Percentiles rank a stretch among this genome's conserved stretches.
phyloP scores from a whole-genome alignment of 2,113 vertebrate species.

The Ceyx margarethae region DNA sequence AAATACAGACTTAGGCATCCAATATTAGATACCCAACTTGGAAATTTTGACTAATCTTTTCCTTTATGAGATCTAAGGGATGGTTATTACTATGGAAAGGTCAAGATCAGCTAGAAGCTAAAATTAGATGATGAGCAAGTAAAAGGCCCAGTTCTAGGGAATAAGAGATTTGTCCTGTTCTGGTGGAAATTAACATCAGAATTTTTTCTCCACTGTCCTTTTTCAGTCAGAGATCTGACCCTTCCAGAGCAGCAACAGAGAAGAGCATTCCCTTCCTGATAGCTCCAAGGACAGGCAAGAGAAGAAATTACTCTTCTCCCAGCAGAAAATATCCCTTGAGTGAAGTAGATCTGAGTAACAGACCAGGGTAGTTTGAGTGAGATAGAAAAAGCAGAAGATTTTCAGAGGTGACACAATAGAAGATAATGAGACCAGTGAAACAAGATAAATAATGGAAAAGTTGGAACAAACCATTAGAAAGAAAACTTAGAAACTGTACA shows the following conservation, averaged over 20 bases:
- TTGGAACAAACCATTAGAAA: background rate
- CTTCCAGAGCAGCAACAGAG: background rate
- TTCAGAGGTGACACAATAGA: accelerated
- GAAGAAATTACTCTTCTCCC: background rate
- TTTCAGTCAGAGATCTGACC: background rate
- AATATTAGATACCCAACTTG: background rate
- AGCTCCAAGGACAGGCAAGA: background rate
- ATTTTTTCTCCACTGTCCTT: background rate
- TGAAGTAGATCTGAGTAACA: background rate
- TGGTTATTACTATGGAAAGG: background rate
- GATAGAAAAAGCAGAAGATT: background rate
- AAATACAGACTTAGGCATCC: background rate
- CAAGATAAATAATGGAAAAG: background rate
- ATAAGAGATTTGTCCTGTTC: background rate
- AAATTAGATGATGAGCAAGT: background rate
- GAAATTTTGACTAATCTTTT: background rate
- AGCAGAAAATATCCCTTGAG: background rate
- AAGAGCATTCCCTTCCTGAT: background rate
- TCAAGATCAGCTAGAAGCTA: background rate
- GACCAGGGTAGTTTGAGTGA: background rate
- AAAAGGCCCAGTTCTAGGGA: background rate
- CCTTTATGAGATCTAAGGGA: background rate
- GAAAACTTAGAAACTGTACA: background rate
- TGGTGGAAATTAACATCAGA: background rate
- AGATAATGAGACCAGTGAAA: background rate